phyloP scores from a whole-genome alignment of 2,888 invertebrate genomes.

The Lamellibrachia columna region DNA sequence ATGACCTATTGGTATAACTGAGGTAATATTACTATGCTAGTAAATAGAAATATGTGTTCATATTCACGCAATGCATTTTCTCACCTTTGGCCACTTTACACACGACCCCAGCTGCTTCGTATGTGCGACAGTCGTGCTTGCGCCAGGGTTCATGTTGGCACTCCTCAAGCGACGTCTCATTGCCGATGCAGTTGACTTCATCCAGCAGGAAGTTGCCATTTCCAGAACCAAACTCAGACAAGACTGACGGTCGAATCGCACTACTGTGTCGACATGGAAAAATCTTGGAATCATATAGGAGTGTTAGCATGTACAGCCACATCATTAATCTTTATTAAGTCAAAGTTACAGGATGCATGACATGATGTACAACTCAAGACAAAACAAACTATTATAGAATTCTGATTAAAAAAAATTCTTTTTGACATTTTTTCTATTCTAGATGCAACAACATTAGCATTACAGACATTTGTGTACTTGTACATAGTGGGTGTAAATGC shows the following conservation, averaged over 20 bases:
- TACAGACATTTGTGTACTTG: no score
- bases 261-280: slow-evolving; percentile 29
- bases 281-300: neutral
- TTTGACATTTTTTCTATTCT: neutral
- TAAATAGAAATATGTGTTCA: neutral
- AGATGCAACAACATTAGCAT: neutral
- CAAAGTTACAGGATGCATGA: neutral
- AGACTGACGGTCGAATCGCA: slow-evolving; percentile 48
- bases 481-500: neutral
- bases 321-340: neutral
- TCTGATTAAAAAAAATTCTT: neutral
- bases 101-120: slow-evolving; percentile 63
- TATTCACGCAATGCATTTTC: neutral
- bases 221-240: slow-evolving; percentile 55
- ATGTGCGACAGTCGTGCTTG: slow-evolving; percentile 74
- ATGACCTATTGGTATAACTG: neutral
- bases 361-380: neutral
- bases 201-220: slow-evolving; percentile 74
- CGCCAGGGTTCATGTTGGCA: slow-evolving; percentile 80
- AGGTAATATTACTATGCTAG: neutral
- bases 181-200: slow-evolving; percentile 77
- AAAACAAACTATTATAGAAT: neutral
- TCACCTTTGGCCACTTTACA: slow-evolving; percentile 53
- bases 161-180: slow-evolving; percentile 74
- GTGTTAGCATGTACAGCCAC: no score